A percentile compares a stretch with the other conserved stretches of the same genome.
Evolutionary conservation across 2,888 invertebrate species (phyloP).

Genomic region (Melanostoma mellinum): DNA sequence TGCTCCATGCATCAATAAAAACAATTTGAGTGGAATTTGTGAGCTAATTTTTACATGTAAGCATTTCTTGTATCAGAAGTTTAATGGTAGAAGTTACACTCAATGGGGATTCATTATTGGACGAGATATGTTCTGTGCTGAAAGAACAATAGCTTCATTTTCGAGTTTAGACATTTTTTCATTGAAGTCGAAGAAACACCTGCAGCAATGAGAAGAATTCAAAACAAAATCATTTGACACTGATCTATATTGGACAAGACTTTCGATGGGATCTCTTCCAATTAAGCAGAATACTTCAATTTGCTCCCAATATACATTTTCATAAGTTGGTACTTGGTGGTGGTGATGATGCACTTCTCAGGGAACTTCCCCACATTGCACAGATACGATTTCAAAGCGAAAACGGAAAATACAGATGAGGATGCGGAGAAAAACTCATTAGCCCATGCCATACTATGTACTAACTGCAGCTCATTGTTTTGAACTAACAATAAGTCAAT

Average conservation of each 20-base stretch:
- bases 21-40: too few species aligned
- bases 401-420: too few species aligned
- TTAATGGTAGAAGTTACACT: neutral
- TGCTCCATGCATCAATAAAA: too few species aligned
- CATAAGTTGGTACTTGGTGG: conserved; percentile 76
- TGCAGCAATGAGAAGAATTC: conserved; percentile 34
- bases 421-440: too few species aligned
- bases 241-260: neutral
- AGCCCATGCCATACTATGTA: too few species aligned
- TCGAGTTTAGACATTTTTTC: too few species aligned
- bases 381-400: conserved; percentile 75
- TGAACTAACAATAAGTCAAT: too few species aligned
- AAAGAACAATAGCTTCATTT: neutral
- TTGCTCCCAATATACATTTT: conserved; percentile 40
- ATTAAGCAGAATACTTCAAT: conserved; percentile 6
- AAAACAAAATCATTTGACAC: conserved; percentile 32
- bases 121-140: neutral
- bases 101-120: neutral
- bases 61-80: too few species aligned
- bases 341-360: conserved; percentile 75
- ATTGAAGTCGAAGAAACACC: too few species aligned
- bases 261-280: neutral
- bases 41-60: too few species aligned
- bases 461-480: too few species aligned
- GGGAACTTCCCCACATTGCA: conserved; percentile 80